Conservation (phyloP, 2,888 invertebrate species). For the Coenonympha glycerion region DNA sequence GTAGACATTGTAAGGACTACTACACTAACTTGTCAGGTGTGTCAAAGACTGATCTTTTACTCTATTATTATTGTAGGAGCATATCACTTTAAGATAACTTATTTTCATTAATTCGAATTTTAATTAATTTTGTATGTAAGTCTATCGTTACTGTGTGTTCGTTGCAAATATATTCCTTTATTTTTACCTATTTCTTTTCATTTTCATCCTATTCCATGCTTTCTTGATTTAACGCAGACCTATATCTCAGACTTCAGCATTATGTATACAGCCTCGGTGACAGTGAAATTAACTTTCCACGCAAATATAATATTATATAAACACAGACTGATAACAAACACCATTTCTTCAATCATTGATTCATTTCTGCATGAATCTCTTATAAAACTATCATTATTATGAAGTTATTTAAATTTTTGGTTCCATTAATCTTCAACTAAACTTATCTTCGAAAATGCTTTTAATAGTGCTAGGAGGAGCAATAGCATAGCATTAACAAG, state of each 20-base stretch:
- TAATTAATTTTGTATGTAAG: constrained; percentile 54
- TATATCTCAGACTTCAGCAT: constrained; percentile 59
- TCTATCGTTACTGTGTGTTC: constrained; percentile 72
- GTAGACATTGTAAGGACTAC: constrained; percentile 48
- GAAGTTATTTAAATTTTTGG: constrained; percentile 32
- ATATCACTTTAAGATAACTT: constrained; percentile 36
- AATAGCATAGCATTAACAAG: constrained; percentile 64
- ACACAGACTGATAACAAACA: constrained; percentile 60
- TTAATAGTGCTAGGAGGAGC: constrained; percentile 68
- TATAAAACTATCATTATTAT: constrained; percentile 49
- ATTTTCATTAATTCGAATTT: constrained; percentile 55
- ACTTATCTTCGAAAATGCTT: constrained; percentile 63
- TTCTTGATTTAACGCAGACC: constrained; percentile 66
- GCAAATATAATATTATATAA: constrained; percentile 50
- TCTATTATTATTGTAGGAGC: constrained; percentile 50
- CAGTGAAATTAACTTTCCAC: constrained; percentile 60
- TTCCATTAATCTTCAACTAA: constrained; percentile 43
- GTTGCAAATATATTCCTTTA: constrained; percentile 76
- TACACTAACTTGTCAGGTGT: constrained; percentile 37
- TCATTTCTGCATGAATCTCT: constrained; percentile 74
- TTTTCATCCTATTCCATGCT: constrained; percentile 73
- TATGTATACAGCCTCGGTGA: constrained; percentile 65
- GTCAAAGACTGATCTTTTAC: constrained; percentile 41
- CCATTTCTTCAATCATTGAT: constrained; percentile 74
- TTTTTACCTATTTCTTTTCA: constrained; percentile 74